Base-by-base conservation (phyloP, 2,797 vertebrate genomes). In the Orestias chungarensis region DNA sequence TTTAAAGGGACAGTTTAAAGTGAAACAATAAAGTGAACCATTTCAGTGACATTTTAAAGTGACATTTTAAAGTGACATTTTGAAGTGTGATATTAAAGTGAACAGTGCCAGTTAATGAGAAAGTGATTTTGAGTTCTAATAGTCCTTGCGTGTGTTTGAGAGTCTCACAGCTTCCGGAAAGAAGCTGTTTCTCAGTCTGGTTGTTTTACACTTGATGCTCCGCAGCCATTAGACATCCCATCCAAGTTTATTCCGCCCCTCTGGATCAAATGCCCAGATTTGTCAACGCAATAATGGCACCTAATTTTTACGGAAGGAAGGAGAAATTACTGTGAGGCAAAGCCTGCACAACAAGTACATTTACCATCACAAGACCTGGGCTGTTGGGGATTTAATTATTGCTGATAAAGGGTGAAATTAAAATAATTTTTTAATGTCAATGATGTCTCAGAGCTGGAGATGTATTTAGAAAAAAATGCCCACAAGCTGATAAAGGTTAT, bases 261-360 rank as follows among this genome's bases (percentile, higher is more conserved):
- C 76, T 78, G 71, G 78, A 80, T 65, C 57, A 40, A 68, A 78
- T 49, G 70, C 74, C 64, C 71, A 68, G 57, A 75, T 86, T 82
- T 74, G 75, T 78, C 85, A 14, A 70, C 85, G 80, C 83, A 88
- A 79, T 82, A 85, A 87, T 82, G 82, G 71, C 83, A 84, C 80
- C 82, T 88, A 81, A 88, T 93, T 89, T 89, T 86, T 89, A 80
- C 79, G 59, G 82, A 90, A 85, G 87, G 90, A 46, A 71, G 57
- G 59, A 81, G 67, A 78, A 87, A 83, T 88, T 68, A 81, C 54
- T 27, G 71, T 75, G 76, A 83, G 82, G 59, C 20, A 66, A 74
- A 71, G 65, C n/a, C 3, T 59, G 31, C 74, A 75, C 80, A 73
- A 73, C 33, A 57, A 78, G 43, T 20, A 8, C 59, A 75, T 64